Evolutionary conservation across 2,888 invertebrate species (phyloP).

Genomic region (Leucophenga montana): DNA sequence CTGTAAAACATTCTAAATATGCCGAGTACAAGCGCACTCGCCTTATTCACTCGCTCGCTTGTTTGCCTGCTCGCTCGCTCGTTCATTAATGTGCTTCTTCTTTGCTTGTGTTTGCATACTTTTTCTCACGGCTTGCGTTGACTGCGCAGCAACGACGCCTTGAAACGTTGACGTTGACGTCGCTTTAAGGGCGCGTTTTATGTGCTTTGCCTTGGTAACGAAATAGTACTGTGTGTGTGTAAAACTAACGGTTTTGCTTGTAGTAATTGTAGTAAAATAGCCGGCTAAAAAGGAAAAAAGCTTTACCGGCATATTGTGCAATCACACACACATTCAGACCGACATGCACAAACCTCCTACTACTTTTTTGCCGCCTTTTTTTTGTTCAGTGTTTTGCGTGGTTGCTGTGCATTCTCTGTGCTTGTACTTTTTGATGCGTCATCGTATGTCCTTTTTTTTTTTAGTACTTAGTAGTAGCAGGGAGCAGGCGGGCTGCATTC

Average conservation of each 20-base stretch:
- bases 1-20: neutral
- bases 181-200: slow-evolving; percentile 24
- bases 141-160: slow-evolving; percentile 1
- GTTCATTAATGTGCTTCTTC: too few species aligned
- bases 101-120: neutral
- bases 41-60: neutral
- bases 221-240: neutral
- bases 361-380: slow-evolving; percentile 14
- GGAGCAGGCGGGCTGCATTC: too few species aligned
- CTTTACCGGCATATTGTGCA: slow-evolving; percentile 4
- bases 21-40: neutral
- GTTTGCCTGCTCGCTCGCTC: neutral
- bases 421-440: slow-evolving; percentile 15
- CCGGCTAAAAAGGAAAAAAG: slow-evolving; percentile 4
- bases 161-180: neutral
- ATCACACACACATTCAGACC: neutral
- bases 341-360: neutral
- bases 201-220: slow-evolving; percentile 3
- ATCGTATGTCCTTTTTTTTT: slow-evolving; percentile 5
- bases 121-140: slow-evolving; percentile 25
- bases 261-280: slow-evolving; percentile 14
- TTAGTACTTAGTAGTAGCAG: neutral
- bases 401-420: neutral
- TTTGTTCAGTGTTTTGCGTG: neutral
- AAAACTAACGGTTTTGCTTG: slow-evolving; percentile 16